Conservation (phyloP, 2,113 vertebrate genomes). For the Pangasianodon gigas region DNA sequence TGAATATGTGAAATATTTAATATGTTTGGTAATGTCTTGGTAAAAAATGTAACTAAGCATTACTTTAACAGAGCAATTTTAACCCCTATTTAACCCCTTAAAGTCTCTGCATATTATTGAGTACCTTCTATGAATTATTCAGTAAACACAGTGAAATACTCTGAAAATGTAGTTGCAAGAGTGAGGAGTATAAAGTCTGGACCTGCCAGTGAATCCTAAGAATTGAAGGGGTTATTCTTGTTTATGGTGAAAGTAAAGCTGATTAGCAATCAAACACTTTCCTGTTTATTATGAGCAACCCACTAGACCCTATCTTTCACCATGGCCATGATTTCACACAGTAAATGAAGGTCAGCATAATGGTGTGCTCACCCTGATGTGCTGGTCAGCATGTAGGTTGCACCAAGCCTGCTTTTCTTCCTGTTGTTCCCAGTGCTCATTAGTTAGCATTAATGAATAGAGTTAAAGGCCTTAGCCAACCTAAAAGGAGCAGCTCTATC, state of each 20-base stretch:
- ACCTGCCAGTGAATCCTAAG: neutral
- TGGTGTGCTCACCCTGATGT: neutral
- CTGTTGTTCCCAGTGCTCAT: constrained; percentile 7
- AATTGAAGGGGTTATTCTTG: neutral
- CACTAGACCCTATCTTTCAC: neutral
- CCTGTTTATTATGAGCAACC: neutral
- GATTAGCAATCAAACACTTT: neutral
- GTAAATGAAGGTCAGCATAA: constrained; percentile 1
- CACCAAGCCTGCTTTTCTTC: neutral
- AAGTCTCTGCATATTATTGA: neutral
- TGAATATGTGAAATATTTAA: neutral
- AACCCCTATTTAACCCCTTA: neutral
- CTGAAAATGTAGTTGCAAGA: neutral
- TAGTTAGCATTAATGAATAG: constrained; percentile 21
- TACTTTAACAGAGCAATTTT: neutral
- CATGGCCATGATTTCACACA: neutral
- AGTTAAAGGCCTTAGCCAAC: neutral
- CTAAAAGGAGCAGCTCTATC: constrained; percentile 4
- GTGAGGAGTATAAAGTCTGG: neutral
- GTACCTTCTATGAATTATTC: neutral
- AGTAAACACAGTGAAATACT: neutral
- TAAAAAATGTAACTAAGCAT: neutral
- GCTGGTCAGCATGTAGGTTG: neutral
- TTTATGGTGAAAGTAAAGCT: neutral
- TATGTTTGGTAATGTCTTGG: neutral